Conservation (phyloP, 1,140 invertebrate species). For the Drosophila grimshawi region DNA sequence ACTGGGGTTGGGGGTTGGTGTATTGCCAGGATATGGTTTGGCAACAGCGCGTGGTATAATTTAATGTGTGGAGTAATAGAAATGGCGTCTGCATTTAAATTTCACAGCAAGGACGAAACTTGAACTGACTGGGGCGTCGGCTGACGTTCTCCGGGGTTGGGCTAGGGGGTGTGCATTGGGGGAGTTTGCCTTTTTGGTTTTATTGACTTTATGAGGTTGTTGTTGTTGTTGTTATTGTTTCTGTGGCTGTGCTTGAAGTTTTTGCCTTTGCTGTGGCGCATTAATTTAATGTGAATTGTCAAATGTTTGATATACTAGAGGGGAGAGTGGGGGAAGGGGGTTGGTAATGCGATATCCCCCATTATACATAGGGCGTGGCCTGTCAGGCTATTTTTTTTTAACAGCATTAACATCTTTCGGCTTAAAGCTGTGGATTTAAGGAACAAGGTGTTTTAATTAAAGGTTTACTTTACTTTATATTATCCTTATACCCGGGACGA, state of each 20-base stretch:
- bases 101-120: conserved; percentile 64
- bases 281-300: conserved; percentile 57
- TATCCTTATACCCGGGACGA: too few species aligned
- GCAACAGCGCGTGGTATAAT: conserved; percentile 72
- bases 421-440: conserved; percentile 10
- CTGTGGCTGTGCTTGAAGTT: conserved; percentile 8
- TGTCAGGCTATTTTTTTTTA: background rate
- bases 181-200: conserved; percentile 19
- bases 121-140: conserved; percentile 31
- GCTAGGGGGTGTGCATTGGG: background rate
- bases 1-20: background rate
- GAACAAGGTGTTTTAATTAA: too few species aligned
- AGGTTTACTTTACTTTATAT: too few species aligned
- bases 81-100: conserved; percentile 82
- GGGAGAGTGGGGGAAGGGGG: background rate
- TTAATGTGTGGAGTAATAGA: conserved; percentile 79
- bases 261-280: conserved; percentile 28
- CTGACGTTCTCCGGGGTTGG: background rate
- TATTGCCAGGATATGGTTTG: conserved; percentile 62
- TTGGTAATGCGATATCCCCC: conserved; percentile 22
- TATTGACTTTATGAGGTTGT: conserved; percentile 31
- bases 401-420: background rate
- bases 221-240: conserved; percentile 3
- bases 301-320: conserved; percentile 38
- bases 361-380: conserved; percentile 28